Percentiles rank a stretch among this genome's conserved stretches.
Evolutionary conservation across 2,113 vertebrate species (phyloP).

Genomic region (Osmerus eperlanus): DNA sequence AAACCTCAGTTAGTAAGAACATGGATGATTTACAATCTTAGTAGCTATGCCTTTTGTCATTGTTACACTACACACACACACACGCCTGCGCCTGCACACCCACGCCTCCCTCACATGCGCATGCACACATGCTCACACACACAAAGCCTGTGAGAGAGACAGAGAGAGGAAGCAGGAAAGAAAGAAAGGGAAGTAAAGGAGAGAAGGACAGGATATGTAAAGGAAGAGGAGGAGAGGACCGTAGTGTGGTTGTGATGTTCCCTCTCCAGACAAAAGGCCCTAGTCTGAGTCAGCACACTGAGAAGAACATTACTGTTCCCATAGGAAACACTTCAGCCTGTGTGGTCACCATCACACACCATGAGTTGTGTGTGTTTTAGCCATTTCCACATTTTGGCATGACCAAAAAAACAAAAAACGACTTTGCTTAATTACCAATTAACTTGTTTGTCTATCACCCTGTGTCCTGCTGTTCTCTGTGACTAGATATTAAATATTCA

Average conservation of each 20-base stretch:
- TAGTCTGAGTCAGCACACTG: constrained; percentile 30
- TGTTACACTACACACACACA: constrained; percentile 18
- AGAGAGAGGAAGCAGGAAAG: not conserved
- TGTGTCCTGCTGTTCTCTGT: too few species aligned
- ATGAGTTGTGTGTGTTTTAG: not conserved
- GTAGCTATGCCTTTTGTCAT: constrained; percentile 3
- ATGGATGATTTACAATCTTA: constrained; percentile 57
- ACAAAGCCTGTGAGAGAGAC: constrained; percentile 17
- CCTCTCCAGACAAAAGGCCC: constrained; percentile 28
- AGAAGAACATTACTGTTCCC: not conserved
- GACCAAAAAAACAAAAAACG: too few species aligned
- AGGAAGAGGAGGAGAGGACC: constrained; percentile 8
- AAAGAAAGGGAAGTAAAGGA: constrained; percentile 11
- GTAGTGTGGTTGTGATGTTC: constrained; percentile 5
- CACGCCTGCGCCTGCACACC: not conserved
- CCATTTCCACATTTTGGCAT: too few species aligned
- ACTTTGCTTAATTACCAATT: too few species aligned
- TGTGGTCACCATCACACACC: constrained; percentile 40
- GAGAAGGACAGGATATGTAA: not conserved
- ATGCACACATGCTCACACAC: not conserved
- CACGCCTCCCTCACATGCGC: too few species aligned
- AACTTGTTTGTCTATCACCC: too few species aligned
- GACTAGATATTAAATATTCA: not conserved
- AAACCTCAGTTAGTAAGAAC: constrained; percentile 66
- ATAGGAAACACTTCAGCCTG: constrained; percentile 33